Conservation (phyloP, 37 sponge, comb jelly and placozoan species). For the Petrosia ficiformis region DNA sequence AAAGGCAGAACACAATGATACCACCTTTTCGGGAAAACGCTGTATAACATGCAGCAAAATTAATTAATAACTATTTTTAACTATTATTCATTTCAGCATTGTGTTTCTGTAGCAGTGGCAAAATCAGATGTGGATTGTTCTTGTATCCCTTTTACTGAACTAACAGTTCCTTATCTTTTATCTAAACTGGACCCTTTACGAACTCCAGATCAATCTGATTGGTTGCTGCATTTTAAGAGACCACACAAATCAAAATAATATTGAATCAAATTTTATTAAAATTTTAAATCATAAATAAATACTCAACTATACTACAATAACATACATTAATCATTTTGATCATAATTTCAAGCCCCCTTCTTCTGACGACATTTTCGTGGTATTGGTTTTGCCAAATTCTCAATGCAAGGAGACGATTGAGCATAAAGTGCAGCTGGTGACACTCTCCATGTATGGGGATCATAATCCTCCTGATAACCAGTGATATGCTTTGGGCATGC, state of each 20-base stretch:
- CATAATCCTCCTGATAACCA: constrained; percentile 55
- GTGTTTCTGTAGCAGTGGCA: constrained; percentile 71
- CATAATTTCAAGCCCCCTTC: no score
- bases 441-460: constrained; percentile 70
- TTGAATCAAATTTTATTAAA: no score
- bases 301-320: no score
- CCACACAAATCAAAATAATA: no score
- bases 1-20: no score
- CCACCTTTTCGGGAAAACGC: no score
- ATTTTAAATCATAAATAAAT: no score
- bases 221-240: no score
- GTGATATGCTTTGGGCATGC: constrained; percentile 48
- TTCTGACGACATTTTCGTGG: constrained; percentile 58
- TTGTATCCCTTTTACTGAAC: background rate
- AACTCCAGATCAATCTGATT: no score
- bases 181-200: no score
- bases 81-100: constrained; percentile 43
- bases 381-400: constrained; percentile 67
- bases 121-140: background rate
- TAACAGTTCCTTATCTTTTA: background rate
- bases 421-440: constrained; percentile 67
- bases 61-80: background rate
- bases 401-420: constrained; percentile 60
- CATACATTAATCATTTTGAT: no score
- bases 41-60: background rate